Conservation (phyloP, 2,888 invertebrate genomes). For the Diarsia mendica region DNA sequence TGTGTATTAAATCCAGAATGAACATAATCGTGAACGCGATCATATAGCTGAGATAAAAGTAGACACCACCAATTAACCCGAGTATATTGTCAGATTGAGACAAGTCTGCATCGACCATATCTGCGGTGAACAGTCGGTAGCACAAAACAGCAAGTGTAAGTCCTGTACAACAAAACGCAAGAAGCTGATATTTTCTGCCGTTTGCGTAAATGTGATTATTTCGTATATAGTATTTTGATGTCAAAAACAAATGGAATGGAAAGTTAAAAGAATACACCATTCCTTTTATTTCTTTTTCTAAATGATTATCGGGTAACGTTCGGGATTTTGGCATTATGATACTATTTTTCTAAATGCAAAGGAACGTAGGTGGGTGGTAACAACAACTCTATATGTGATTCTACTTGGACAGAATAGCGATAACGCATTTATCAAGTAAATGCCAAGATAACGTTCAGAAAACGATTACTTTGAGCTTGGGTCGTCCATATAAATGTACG, state of each 20-base stretch:
- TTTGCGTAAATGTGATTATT: slow-evolving; percentile 6
- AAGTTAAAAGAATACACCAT: slow-evolving; percentile 3
- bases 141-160: not conserved
- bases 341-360: not conserved
- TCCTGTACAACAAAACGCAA: not conserved
- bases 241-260: not conserved
- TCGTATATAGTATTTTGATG: slow-evolving; percentile 11
- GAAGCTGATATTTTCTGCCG: not conserved
- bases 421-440: not conserved
- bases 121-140: not conserved
- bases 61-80: not conserved
- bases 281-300: slow-evolving; percentile 1
- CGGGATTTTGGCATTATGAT: not conserved
- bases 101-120: not conserved
- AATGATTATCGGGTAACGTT: not conserved
- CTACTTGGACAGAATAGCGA: not conserved
- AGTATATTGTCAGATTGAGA: not conserved
- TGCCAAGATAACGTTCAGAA: not conserved
- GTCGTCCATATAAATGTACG: not conserved
- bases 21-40: slow-evolving; percentile 2
- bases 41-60: not conserved
- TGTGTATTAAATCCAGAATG: not conserved
- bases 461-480: not conserved
- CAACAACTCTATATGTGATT: not conserved
- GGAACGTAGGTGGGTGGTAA: no score